phyloP scores from a whole-genome alignment of 2,113 vertebrate species.

The Anolis sagrei region DNA sequence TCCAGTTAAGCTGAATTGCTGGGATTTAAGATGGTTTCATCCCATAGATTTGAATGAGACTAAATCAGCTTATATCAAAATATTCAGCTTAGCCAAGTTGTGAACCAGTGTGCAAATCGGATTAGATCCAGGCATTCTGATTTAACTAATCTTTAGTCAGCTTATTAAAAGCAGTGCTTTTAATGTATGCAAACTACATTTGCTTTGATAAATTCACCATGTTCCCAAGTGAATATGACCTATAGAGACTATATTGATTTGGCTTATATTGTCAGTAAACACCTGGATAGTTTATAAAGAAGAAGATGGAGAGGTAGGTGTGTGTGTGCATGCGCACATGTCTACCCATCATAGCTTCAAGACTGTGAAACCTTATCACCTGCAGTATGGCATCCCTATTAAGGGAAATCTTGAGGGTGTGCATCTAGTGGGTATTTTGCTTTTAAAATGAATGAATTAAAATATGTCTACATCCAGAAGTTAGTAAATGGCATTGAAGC shows the following conservation, averaged over 20 bases:
- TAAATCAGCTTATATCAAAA: slow-evolving; percentile 20
- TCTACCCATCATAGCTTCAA: too few relatives aligned
- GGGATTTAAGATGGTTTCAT: slow-evolving; percentile 20
- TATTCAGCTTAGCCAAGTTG: not conserved
- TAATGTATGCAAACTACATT: not conserved
- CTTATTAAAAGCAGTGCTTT: not conserved
- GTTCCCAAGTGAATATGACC: not conserved
- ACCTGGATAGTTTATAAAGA: not conserved
- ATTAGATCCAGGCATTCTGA: not conserved
- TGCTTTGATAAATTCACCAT: not conserved
- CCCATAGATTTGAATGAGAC: not conserved
- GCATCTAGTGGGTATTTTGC: too few relatives aligned
- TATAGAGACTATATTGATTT: not conserved
- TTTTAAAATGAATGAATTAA: too few relatives aligned
- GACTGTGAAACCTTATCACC: too few relatives aligned
- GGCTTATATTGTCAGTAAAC: not conserved
- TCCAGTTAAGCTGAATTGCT: slow-evolving; percentile 15
- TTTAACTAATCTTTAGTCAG: slow-evolving; percentile 25
- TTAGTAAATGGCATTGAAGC: too few relatives aligned
- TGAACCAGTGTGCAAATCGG: slow-evolving; percentile 1
- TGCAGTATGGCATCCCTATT: too few relatives aligned
- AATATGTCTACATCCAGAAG: too few relatives aligned
- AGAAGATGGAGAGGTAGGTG: not conserved
- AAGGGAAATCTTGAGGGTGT: too few relatives aligned
- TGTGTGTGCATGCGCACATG: too few relatives aligned